Evolutionary conservation across 2,888 invertebrate genomes (phyloP).

Genomic region (Agrotis exclamationis): DNA sequence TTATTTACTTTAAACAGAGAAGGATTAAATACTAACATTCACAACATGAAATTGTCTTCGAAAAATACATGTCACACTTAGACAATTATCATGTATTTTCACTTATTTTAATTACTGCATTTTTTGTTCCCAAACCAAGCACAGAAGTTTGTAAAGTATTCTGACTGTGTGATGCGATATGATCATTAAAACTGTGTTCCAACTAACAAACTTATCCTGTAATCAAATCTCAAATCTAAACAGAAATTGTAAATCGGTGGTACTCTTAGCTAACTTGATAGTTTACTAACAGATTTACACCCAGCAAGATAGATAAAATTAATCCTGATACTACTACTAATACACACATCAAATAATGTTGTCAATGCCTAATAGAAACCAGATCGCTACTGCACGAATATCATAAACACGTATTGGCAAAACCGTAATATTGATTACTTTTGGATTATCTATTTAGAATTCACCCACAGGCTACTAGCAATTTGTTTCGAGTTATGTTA

Average conservation of each 20-base stretch:
- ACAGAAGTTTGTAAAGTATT: too few species aligned
- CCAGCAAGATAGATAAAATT: neutral
- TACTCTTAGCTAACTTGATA: neutral
- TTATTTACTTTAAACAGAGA: too few species aligned
- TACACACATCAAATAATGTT: conserved; percentile 10
- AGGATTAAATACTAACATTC: too few species aligned
- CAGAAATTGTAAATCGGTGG: neutral
- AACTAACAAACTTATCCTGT: neutral
- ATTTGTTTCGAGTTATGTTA: conserved; percentile 30
- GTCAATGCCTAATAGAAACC: conserved; percentile 7
- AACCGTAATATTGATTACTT: conserved; percentile 32
- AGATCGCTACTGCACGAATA: conserved; percentile 16
- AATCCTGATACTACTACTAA: conserved; percentile 1
- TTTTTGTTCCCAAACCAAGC: too few species aligned
- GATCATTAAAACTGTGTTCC: neutral
- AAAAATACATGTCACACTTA: neutral
- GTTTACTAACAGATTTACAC: neutral
- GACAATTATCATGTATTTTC: too few species aligned
- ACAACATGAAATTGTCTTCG: neutral
- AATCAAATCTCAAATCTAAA: neutral
- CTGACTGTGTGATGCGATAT: neutral
- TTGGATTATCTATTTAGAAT: conserved; percentile 55
- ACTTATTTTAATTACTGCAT: too few species aligned
- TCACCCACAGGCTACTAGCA: conserved; percentile 19
- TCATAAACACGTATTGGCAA: conserved; percentile 8